phyloP scores from a whole-genome alignment of 2,888 invertebrate genomes.

The Metalampra italica region DNA sequence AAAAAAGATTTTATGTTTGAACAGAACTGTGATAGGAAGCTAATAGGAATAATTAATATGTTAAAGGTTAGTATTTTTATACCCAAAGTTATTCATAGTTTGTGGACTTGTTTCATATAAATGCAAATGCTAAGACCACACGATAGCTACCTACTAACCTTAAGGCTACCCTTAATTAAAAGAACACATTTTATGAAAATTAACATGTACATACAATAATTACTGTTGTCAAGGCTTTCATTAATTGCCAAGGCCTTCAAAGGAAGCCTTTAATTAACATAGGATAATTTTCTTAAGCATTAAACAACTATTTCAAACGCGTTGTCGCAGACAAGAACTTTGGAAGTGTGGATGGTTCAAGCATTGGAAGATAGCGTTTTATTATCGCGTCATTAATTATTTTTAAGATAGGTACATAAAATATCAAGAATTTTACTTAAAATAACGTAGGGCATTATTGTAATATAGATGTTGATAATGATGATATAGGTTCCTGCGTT shows the following conservation, averaged over 20 bases:
- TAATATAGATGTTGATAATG: too few relatives aligned
- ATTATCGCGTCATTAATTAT: not conserved
- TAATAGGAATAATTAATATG: too few relatives aligned
- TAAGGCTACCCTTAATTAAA: not conserved
- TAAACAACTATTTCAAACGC: slow-evolving; percentile 7
- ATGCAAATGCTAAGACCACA: not conserved
- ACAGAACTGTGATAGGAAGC: too few relatives aligned
- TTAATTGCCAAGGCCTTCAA: not conserved
- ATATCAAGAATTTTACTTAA: too few relatives aligned
- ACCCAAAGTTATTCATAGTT: too few relatives aligned
- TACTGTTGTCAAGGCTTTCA: not conserved
- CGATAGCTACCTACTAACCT: not conserved
- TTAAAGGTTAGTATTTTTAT: too few relatives aligned
- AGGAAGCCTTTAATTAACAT: slow-evolving; percentile 5
- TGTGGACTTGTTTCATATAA: not conserved
- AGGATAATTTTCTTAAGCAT: slow-evolving; percentile 5
- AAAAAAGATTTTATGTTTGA: too few relatives aligned
- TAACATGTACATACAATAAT: not conserved
- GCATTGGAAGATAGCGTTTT: not conserved
- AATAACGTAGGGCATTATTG: too few relatives aligned
- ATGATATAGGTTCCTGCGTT: too few relatives aligned
- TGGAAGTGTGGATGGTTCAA: not conserved
- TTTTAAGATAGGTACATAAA: too few relatives aligned
- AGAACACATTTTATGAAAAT: not conserved
- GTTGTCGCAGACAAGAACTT: not conserved